Evolutionary conservation across 2,888 invertebrate genomes (phyloP), one percentile per base, ranked within the genome.

Genomic region (Teinopalpus imperialis): DNA sequence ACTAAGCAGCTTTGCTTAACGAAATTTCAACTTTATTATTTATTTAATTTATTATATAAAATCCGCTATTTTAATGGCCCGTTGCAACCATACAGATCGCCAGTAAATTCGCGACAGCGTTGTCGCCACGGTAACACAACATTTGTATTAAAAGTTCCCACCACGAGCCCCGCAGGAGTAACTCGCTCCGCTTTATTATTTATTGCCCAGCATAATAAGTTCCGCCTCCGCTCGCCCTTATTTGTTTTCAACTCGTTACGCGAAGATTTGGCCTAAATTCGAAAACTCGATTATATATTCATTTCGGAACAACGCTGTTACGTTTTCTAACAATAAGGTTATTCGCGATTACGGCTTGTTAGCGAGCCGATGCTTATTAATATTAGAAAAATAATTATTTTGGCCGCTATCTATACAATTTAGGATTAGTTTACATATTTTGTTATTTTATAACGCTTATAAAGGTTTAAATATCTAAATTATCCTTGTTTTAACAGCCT

Each of bases 211-310:
- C 66, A 69, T 81, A 81, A 83, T 78, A 81, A 81, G 72, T 76
- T 74, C 63, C 61, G 54, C 39, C 10, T 35, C 45, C 37, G 52
- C 59, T 61, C 56, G 59, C 68, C 68, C 79, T 81, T 81, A 82
- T 85, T 85, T 83, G 82, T 83, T 81, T 74, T 66, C 74, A 82
- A 85, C 85, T 82, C 85, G 85, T 85, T 86, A 76, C 70, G 61
- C 56, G 67, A 81, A 86, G 86, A 86, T 86, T 85, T 75, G 68
- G 69, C 63, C 73, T 59, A 71, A 81, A 81, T 81, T 82, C 77
- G 61, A 66, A 74, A 81, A 79, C 74, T 74, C 70, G 65, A 74
- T 85, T 80, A 80, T 74, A 82, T 83, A 87, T 86, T 85, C 81
- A 87, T 81, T 75, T 70, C 62, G 62, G 16, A 16, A 4, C 2